Base-by-base conservation (phyloP, 2,113 vertebrate species). In the Percina caprodes region DNA sequence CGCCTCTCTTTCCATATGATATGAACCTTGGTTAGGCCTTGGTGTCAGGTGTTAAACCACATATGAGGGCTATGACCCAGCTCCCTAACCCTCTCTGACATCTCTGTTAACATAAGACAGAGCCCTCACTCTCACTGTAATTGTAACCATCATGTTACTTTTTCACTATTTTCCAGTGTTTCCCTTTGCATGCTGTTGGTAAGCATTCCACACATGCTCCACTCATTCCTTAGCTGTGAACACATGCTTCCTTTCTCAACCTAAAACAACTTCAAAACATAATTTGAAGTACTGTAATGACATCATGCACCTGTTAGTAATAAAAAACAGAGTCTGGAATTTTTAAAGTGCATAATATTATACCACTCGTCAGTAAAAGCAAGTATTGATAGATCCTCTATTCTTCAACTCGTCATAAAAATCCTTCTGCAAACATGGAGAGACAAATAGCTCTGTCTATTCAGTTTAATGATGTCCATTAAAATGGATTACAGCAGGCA, bases 1-100 rank as follows among this genome's bases (percentile, higher is more conserved):
- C 65, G 73, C 26, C 19, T 81, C 23, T 89, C 42, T 86, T 86
- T 74, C 51, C 61, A 51, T 70, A 33, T 78, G 78, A 83, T 69
- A 58, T 84, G 72, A 74, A 83, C 75, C 60, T 75, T 35, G 24
- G 68, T 69, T 13, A 72, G 78, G 83, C 78, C 33, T 74, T 60
- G 55, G 86, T 89, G 85, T 92, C 84, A 88, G 88, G 85, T 90
- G 49, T 85, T 74, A 89, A 93, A 81, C 71, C 89, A 55, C 73
- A 91, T 90, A 92, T 76, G 69, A 80, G 80, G 77, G 82, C 48
- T 90, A 48, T 87, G 86, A 69, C 89, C 84, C 86, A 83, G 86
- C 85, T 87, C 86, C 83, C 80, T 87, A 69, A 88, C 80, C 84
- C 70, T 83, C 73, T 83, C 84, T 92, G 88, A 87, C 82, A 88